phyloP scores from a whole-genome alignment of 1,140 invertebrate species.

The Tetramorium alpestre region DNA sequence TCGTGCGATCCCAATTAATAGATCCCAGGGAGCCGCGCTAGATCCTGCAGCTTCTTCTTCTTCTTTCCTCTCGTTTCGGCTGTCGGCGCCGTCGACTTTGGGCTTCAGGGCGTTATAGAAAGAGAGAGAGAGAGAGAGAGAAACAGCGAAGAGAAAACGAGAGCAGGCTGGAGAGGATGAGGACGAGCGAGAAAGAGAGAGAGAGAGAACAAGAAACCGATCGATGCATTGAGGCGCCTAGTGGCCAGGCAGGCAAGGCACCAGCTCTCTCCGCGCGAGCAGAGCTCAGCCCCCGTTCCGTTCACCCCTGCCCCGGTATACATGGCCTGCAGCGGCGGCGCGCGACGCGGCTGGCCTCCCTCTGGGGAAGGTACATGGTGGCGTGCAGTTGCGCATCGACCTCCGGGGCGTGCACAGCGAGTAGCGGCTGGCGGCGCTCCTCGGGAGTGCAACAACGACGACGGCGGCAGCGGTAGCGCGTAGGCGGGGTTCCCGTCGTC shows the following conservation, averaged over 20 bases:
- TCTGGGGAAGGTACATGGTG: constrained; percentile 52
- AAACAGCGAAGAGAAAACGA: background rate
- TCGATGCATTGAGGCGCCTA: constrained; percentile 83
- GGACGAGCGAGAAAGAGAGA: background rate
- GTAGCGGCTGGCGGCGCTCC: constrained; percentile 34
- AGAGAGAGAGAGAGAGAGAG: constrained; percentile 38
- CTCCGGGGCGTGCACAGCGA: constrained; percentile 60
- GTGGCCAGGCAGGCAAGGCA: constrained; percentile 72
- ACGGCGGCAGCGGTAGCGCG: background rate
- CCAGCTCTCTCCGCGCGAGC: constrained; percentile 69
- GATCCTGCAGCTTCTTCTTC: constrained; percentile 13
- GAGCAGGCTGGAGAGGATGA: background rate
- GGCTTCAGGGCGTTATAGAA: constrained; percentile 53
- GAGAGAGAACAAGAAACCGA: constrained; percentile 64
- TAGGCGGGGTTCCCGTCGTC: constrained; percentile 49
- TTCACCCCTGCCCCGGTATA: constrained; percentile 59
- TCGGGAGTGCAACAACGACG: constrained; percentile 11
- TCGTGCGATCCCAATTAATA: background rate
- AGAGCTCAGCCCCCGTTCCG: constrained; percentile 68
- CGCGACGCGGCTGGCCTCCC: constrained; percentile 41
- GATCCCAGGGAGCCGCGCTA: background rate
- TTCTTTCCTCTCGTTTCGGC: background rate
- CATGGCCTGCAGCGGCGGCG: constrained; percentile 42
- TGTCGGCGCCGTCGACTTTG: background rate
- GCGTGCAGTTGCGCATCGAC: constrained; percentile 77